phyloP scores from a whole-genome alignment of 1,140 invertebrate species.

The Sycophaga agraensis region DNA sequence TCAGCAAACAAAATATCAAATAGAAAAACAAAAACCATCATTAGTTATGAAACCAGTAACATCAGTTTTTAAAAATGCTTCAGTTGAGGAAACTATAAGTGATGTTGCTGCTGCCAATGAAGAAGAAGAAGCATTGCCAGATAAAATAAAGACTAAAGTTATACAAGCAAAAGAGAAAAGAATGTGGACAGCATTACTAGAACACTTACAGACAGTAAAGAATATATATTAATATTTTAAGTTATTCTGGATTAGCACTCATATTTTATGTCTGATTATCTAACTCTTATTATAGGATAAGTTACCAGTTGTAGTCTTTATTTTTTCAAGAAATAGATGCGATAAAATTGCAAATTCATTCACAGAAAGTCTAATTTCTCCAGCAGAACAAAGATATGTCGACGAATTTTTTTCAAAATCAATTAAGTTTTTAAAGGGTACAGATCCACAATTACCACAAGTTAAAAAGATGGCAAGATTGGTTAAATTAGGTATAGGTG shows the following conservation, averaged over 20 bases:
- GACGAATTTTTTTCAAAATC: slow-evolving; percentile 82
- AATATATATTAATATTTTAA: not conserved
- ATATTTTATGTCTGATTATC: too few species aligned
- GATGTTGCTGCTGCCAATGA: slow-evolving; percentile 5
- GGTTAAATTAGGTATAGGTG: slow-evolving; percentile 86
- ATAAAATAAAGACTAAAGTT: slow-evolving; percentile 28
- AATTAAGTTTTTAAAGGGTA: slow-evolving; percentile 78
- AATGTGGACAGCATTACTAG: slow-evolving; percentile 82
- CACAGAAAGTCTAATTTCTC: slow-evolving; percentile 73
- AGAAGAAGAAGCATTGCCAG: slow-evolving; percentile 20
- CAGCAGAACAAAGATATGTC: slow-evolving; percentile 81
- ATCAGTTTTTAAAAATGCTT: slow-evolving; percentile 14
- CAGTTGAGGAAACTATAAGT: slow-evolving; percentile 19
- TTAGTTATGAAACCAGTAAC: slow-evolving; percentile 7
- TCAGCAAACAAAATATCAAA: slow-evolving; percentile 24
- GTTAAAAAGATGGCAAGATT: slow-evolving; percentile 77
- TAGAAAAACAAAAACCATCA: slow-evolving; percentile 22
- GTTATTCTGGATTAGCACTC: too few species aligned
- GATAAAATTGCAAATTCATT: slow-evolving; percentile 57
- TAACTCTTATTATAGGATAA: slow-evolving; percentile 60
- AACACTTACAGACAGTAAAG: slow-evolving; percentile 69
- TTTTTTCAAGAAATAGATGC: slow-evolving; percentile 86
- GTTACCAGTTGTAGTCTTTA: slow-evolving; percentile 92
- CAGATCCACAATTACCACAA: slow-evolving; percentile 87
- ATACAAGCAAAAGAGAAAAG: slow-evolving; percentile 69